Evolutionary conservation across 1,140 invertebrate genomes (phyloP), one percentile per base, ranked within the genome.

Genomic region (Pseudomyrmex gracilis): DNA sequence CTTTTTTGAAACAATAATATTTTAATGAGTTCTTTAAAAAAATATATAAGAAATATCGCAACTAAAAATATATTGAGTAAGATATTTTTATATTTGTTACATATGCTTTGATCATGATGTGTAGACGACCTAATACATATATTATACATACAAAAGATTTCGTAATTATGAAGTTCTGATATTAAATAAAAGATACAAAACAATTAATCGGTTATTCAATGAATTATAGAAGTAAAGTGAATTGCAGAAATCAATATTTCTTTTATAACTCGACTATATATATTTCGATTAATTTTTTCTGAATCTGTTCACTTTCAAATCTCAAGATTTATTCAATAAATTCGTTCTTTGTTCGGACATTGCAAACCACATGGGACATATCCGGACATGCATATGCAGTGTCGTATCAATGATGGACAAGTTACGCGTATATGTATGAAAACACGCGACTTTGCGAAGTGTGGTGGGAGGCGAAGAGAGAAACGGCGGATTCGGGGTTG

Each of bases 401-500:
- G 34, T 68, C 53, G 2, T 20, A 22, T 70, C 53, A 34, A 15
- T 10, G 43, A 58, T 58, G 43, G 85, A 58, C 51, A 60, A 63
- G 63, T 84, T 51, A 80, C 67, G 85, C 63, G 82, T 71, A 34
- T 34, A 34, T 7, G 7, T 34, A 66, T 60, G 53, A 57, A 53
- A 84, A 73, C 74, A 74, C 53, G 53, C 51, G 85, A 80, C 73
- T 82, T 80, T 71, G 57, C 45, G 53, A 4, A 49, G 66, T 20
- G 5, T 47, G 61, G 10, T 34, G 55, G 73, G 22, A 73, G 47
- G 34, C 45, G 57, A 22, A n/a, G 51, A 67, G 45, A 45, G 13
- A 43, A 74, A 83, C 34, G 58, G 22, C 43, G n/a, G 66, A 34
- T 80, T 22, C 22, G 85, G 63, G 73, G 87, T 84, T 88, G 83